Conservation (phyloP, 2,797 vertebrate genomes). For the Anas georgica region DNA sequence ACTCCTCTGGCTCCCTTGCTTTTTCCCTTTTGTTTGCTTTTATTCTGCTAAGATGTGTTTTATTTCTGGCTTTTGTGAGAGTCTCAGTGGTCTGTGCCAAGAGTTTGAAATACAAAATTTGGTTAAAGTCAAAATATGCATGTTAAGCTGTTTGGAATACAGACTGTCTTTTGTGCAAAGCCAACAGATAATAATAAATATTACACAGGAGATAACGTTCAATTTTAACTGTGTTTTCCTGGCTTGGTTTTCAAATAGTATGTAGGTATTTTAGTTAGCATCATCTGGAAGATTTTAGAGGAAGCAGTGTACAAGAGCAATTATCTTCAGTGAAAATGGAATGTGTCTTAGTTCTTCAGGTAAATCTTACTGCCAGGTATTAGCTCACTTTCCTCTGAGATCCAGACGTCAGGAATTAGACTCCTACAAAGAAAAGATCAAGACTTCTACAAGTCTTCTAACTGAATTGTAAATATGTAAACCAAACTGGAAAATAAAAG, state of each 20-base stretch:
- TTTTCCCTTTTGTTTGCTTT: neutral
- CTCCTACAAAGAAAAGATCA: neutral
- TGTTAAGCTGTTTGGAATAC: neutral
- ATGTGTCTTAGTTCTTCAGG: neutral
- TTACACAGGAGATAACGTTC: neutral
- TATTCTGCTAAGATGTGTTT: neutral
- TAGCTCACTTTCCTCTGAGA: neutral
- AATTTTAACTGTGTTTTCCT: neutral
- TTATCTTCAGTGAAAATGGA: neutral
- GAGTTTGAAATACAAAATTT: neutral
- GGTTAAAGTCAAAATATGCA: neutral
- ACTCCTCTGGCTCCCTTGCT: neutral
- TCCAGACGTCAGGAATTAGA: neutral
- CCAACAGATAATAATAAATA: neutral
- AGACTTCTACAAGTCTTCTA: neutral
- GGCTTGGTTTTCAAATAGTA: neutral
- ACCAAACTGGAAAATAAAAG: neutral
- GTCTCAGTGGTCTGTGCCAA: neutral
- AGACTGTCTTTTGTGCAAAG: neutral
- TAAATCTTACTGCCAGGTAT: neutral
- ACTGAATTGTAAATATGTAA: neutral
- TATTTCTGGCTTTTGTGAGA: neutral
- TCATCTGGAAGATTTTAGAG: neutral
- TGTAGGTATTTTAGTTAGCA: neutral
- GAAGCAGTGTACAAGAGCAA: neutral